Evolutionary conservation across 2,888 invertebrate genomes (phyloP), one percentile per base, ranked within the genome.

Genomic region (Acholoe squamosa): DNA sequence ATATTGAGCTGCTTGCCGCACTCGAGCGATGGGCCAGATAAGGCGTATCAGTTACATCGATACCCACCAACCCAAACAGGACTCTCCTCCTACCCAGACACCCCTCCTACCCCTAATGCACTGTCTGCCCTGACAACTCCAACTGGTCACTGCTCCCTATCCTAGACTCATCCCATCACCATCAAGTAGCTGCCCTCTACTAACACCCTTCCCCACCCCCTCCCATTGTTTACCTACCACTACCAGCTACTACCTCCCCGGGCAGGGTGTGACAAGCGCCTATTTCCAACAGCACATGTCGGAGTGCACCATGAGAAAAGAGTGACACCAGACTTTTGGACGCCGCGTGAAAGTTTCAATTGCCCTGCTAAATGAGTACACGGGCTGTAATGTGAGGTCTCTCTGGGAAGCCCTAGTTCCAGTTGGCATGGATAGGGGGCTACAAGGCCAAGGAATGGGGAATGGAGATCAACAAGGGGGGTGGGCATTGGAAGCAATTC

Each of bases 341-440:
- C 25, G 31, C 71, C 71, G 71, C 28, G 71, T 71, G 25, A 71
- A 71, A 25, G 31, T 3, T 71, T 71, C 71, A 71, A 71, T 71
- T 71, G 71, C 28, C 28, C 71, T 25, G 71, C 25, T 28, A 28
- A 71, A 71, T 71, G 71, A 71, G 71, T 28, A 71, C 71, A 71
- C 28, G 28, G 25, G 31, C 31, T 16, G 14, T 22, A 28, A 28
- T 71, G 71, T 61, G 61, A 61, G 61, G 61, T 61, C 61, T 19
- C 61, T n/a, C 61, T 19, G 61, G 43, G 43, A 43, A 43, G 43
- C 3, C 10, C 43, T 43, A 43, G 43, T 43, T 43, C 10, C 3
- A 43, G 43, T 43, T 43, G 43, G 43, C 43, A 43, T 7, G 10
- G 43, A n/a, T n/a, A n/a, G n/a, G n/a, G n/a, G n/a, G n/a, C n/a